These are phyloP conservation scores for Tenthredo distinguenda DNA, from an alignment of 2,888 invertebrate genomes.

Conservation along the genomic window DNA sequence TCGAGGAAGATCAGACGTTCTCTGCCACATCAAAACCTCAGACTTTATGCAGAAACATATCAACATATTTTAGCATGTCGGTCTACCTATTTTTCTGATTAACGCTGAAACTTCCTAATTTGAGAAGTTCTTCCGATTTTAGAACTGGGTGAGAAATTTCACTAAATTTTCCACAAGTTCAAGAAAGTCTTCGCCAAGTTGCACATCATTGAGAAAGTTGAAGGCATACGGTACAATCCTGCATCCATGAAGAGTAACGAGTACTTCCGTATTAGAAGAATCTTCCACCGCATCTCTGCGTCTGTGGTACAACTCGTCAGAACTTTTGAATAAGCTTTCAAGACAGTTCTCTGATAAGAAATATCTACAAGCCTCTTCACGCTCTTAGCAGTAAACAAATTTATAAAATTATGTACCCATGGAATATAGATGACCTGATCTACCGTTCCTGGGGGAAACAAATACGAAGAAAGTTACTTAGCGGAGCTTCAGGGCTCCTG, in stretches of 20 bases:
- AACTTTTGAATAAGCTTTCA: constrained; percentile 15
- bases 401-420: not conserved
- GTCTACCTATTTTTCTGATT: not conserved
- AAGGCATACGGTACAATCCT: not conserved
- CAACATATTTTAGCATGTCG: not conserved
- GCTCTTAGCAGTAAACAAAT: not conserved
- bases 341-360: not conserved
- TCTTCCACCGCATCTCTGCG: not conserved
- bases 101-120: not conserved
- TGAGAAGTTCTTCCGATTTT: not conserved
- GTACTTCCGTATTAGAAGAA: not conserved
- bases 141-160: not conserved
- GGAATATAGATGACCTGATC: not conserved
- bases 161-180: not conserved
- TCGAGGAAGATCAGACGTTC: not conserved
- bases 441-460: not conserved
- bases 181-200: too few relatives aligned
- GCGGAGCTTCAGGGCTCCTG: not conserved
- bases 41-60: not conserved
- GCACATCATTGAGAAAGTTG: too few relatives aligned
- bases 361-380: not conserved
- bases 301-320: not conserved
- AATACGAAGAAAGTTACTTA: not conserved
- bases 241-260: not conserved
- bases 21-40: not conserved